Evolutionary conservation across 2,113 vertebrate species (phyloP), one percentile per base, ranked within the genome.

Genomic region (Tretioscincus oriximinensis): DNA sequence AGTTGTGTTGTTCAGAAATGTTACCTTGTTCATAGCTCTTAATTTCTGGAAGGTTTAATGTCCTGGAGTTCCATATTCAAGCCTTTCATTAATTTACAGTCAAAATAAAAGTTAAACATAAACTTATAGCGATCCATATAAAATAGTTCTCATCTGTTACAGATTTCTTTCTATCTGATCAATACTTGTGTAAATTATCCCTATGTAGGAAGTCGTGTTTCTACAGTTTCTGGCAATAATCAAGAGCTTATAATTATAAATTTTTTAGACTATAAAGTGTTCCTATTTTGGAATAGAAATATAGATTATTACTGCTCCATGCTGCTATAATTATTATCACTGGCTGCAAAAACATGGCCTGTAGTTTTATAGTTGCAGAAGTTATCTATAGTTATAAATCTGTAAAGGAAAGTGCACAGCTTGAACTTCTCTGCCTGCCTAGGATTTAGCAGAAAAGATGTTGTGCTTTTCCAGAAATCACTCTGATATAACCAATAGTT

Each of bases 271-370:
- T 77, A n/a, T 66, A 64, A 84, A 85, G 74, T 29, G 24, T 68
- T 81, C 76, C 77, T 72, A 85, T 63, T 78, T 83, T 58, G 86
- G 77, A 65, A 75, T 81, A n/a, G 66, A 71, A 89, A 80, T 85
- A 82, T 71, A 85, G 64, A 72, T 84, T 89, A 82, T 89, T 85
- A 58, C 63, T 7, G 73, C 65, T 60, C 85, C 80, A 88, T 58
- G 74, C 79, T 87, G 80, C 47, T 75, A 9, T 85, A 87, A 89
- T 91, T 87, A 86, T 88, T 90, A 83, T 31, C 22, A 67, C 51
- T 0, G 0, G 35, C 47, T 81, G 74, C 66, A 91, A 81, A 88
- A 84, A 51, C 54, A 64, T 60, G 71, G 54, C 72, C 66, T 80
- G 65, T 29, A 79, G 77, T 70, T 84, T 84, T 75, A 84, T 74